Conservation (phyloP, 2,113 vertebrate species). For the Brevimyrus niger region DNA sequence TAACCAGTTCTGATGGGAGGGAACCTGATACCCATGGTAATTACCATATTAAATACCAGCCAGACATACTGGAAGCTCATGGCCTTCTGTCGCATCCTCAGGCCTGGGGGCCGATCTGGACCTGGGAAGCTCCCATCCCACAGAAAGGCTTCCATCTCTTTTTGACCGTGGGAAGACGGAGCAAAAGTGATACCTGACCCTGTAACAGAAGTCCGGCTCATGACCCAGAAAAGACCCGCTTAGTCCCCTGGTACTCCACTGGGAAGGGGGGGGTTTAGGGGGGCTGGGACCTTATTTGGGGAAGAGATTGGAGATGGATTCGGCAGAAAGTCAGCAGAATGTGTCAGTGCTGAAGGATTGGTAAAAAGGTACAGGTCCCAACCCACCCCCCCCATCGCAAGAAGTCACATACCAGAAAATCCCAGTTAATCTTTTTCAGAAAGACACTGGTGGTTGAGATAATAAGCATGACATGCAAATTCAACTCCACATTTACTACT, state of each 20-base stretch:
- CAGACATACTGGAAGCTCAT: neutral
- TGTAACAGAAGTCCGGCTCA: constrained; percentile 30
- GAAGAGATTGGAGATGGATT: neutral
- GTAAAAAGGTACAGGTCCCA: neutral
- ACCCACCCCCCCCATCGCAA: neutral
- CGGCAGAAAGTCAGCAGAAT: neutral
- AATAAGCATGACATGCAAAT: neutral
- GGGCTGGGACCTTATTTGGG: neutral
- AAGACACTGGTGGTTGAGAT: neutral
- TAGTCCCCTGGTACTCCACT: constrained; percentile 12
- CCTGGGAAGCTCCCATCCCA: constrained; percentile 21
- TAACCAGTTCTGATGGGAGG: neutral
- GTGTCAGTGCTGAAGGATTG: neutral
- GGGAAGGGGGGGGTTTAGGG: neutral
- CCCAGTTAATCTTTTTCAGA: neutral
- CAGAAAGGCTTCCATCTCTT: constrained; percentile 24
- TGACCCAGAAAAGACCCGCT: constrained; percentile 22
- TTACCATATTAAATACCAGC: neutral
- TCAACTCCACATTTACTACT: neutral
- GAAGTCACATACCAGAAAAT: neutral
- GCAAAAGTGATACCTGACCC: constrained; percentile 30
- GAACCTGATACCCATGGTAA: neutral
- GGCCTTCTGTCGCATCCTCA: neutral
- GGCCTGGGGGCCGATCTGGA: neutral
- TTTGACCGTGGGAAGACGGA: constrained; percentile 33